phyloP scores from a whole-genome alignment of 2,888 invertebrate genomes.

The Polyommatus icarus region DNA sequence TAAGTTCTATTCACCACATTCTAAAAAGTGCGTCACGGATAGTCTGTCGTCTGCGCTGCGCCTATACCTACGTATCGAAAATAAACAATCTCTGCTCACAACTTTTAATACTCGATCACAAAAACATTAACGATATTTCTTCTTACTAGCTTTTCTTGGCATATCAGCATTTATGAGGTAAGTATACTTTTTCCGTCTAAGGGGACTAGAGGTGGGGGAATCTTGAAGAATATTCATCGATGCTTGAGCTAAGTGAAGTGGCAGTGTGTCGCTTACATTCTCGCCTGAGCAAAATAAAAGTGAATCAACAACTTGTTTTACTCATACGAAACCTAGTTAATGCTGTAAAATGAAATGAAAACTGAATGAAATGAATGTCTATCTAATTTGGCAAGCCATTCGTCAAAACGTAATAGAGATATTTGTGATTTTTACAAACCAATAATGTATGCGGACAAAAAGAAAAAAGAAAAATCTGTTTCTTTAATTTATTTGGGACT shows the following conservation, averaged over 20 bases:
- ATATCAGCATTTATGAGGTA: constrained; percentile 23
- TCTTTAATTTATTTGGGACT: constrained; percentile 18
- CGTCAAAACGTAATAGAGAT: not conserved
- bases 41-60: too few relatives aligned
- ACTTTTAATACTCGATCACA: constrained; percentile 44
- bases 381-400: not conserved
- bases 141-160: constrained; percentile 44
- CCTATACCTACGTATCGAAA: constrained; percentile 11
- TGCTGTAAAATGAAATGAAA: not conserved
- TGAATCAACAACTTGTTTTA: constrained; percentile 1
- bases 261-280: constrained; percentile 48
- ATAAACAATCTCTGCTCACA: constrained; percentile 69
- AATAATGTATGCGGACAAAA: not conserved
- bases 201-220: constrained; percentile 43
- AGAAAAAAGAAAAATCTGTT: not conserved
- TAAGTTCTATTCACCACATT: too few relatives aligned
- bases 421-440: not conserved
- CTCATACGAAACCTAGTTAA: not conserved
- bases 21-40: too few relatives aligned
- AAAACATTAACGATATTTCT: constrained; percentile 35
- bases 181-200: constrained; percentile 31
- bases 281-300: constrained; percentile 52
- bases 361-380: not conserved
- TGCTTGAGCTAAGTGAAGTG: constrained; percentile 64
- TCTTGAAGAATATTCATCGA: constrained; percentile 61